Evolutionary conservation across 2,113 vertebrate species (phyloP), one percentile per base, ranked within the genome.

Genomic region (Asarcornis scutulata): DNA sequence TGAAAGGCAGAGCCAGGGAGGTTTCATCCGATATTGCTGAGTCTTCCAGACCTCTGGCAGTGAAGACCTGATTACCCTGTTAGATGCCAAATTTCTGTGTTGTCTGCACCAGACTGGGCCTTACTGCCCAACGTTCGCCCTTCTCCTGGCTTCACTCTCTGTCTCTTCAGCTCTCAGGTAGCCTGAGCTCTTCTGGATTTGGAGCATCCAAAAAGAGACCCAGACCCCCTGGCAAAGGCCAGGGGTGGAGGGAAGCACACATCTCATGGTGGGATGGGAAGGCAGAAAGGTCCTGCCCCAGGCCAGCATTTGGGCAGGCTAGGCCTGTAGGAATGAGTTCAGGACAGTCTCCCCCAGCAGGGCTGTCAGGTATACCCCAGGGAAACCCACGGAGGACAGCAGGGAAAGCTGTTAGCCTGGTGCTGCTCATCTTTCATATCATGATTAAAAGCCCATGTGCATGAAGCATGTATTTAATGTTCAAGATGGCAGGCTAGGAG

Each of bases 251-350:
- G 22, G 52, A 85, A 90, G 42, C 32, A 60, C 6, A 7, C 8
- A 12, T 40, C 14, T 93, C 8, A 16, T 21, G 21, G 52, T 50
- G 62, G 31, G 36, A 77, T 15, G 23, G 5, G 31, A 25, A 31
- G 13, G 42, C 68, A 90, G 53, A 42, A 86, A 69, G 25, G 14
- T 73, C 53, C 48, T 82, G 27, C 3, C 7, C 2, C 25, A 25
- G 1, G 1, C 12, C 48, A 91, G 26, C 40, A 62, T 34, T 77
- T 69, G 34, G 53, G 21, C 13, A 76, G n/a, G 31, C 72, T 76
- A 48, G 18, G 18, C 59, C 69, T 48, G 17, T 0, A 0, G 13
- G 29, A 56, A 31, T 7, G 7, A 9, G 29, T 34, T 86, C 59
- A 73, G 20, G 29, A 40, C 36, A 36, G 11, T 60, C 55, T 44